Evolutionary conservation across 2,888 invertebrate genomes (phyloP), one percentile per base, ranked within the genome.

Genomic region (Tenthredo distinguenda): DNA sequence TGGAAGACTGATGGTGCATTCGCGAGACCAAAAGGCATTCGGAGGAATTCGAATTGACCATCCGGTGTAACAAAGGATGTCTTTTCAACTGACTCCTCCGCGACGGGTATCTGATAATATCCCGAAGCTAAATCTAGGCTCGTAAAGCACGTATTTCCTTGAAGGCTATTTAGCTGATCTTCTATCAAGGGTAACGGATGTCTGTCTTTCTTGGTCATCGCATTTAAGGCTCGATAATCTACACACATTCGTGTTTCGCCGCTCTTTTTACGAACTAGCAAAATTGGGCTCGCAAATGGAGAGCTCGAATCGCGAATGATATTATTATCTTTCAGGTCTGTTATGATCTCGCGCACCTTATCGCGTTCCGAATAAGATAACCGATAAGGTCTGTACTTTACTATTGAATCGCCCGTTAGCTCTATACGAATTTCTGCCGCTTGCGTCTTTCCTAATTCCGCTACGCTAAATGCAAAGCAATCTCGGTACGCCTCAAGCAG

Each of bases 291-390:
- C 26, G 79, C 40, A 43, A 55, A 79, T 31, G 79, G 50, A 31
- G 50, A 86, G 2, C 62, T 65, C 47, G 81, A 86, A 12, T 87
- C 87, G 72, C 86, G 85, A 3, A 87, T 85, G 90, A 87, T 81
- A 15, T 86, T 77, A 0, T 87, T 85, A 40, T 77, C 55, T 34
- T 86, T 87, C n/a, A 86, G 34, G 3, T 87, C 86, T 1, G 2
- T 21, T 21, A 86, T 85, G 37, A 87, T 84, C 74, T 79, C 43
- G 4, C 72, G 34, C 4, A 72, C 72, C 72, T 34, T 72, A 5
- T 72, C 72, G 40, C 72, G 72, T 15, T 72, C 72, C 34, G 72
- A 31, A 26, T 2, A 72, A 7, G 40, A 72, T n/a, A 62, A 26
- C 26, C 62, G 62, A 26, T 62, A 62, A 34, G 40, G 37, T 40